A percentile compares a stretch with the other conserved stretches of the same genome.
phyloP scores from a whole-genome alignment of 2,888 invertebrate genomes.

The Spialia ferax region DNA sequence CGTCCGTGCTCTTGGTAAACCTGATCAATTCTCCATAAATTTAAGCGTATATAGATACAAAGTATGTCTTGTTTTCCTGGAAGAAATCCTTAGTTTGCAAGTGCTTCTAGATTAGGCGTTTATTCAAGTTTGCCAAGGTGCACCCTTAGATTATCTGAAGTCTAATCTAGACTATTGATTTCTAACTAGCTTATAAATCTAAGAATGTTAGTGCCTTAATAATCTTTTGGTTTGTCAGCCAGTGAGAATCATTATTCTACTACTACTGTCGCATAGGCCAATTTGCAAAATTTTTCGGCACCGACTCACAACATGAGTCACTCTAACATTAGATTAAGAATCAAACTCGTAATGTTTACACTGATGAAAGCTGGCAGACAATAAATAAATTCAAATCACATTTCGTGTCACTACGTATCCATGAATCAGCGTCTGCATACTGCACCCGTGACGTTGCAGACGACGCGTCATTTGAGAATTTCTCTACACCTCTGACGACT shows the following conservation, averaged over 20 bases:
- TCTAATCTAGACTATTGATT: too few relatives aligned
- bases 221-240: too few relatives aligned
- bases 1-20: too few relatives aligned
- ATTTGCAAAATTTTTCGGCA: constrained; percentile 1
- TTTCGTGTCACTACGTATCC: constrained; percentile 40
- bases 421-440: constrained; percentile 45
- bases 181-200: too few relatives aligned
- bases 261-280: constrained; percentile 3
- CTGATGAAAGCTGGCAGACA: constrained; percentile 36
- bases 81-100: too few relatives aligned
- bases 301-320: constrained; percentile 5
- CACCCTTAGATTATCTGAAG: too few relatives aligned
- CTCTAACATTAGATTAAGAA: background rate
- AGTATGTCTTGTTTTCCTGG: too few relatives aligned
- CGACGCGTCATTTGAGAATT: constrained; percentile 35
- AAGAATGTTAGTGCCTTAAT: too few relatives aligned
- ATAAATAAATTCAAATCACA: constrained; percentile 33
- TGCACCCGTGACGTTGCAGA: constrained; percentile 42
- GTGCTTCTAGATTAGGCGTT: too few relatives aligned
- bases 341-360: constrained; percentile 31
- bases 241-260: background rate
- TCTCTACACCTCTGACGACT: constrained; percentile 41
- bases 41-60: too few relatives aligned
- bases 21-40: too few relatives aligned
- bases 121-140: too few relatives aligned